Conservation (phyloP, 2,797 vertebrate species). For the Parauchenoglanis punctatus region DNA sequence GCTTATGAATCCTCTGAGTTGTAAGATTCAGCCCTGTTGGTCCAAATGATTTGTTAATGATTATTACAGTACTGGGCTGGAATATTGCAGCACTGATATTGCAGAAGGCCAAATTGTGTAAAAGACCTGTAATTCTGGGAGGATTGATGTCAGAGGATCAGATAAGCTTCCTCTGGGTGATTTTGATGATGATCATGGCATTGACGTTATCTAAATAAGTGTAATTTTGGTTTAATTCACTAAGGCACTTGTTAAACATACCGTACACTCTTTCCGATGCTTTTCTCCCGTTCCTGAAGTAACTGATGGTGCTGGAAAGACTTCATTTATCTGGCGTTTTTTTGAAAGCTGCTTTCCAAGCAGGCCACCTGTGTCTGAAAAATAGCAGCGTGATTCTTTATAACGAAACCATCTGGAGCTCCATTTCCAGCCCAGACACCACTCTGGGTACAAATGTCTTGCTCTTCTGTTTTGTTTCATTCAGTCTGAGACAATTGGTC, state of each 20-base stretch:
- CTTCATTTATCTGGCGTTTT: slow-evolving; percentile 18
- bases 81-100: neutral
- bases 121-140: neutral
- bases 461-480: neutral
- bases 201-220: neutral
- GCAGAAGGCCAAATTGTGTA: neutral
- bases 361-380: slow-evolving; percentile 35
- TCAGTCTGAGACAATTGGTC: neutral
- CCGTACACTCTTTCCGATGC: too few relatives aligned
- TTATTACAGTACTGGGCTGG: neutral
- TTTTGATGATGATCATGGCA: neutral
- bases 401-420: slow-evolving; percentile 38
- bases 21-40: neutral
- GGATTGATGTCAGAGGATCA: slow-evolving; percentile 8
- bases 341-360: slow-evolving; percentile 13
- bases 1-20: neutral
- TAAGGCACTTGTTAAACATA: too few relatives aligned
- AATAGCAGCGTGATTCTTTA: neutral
- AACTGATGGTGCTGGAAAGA: neutral
- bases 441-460: slow-evolving; percentile 18
- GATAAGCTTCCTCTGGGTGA: neutral
- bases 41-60: slow-evolving; percentile 17
- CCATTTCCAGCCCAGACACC: slow-evolving; percentile 23
- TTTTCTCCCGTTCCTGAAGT: neutral
- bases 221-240: neutral